Evolutionary conservation across 2,797 vertebrate genomes (phyloP).

Genomic region (Parauchenoglanis ngamensis): DNA sequence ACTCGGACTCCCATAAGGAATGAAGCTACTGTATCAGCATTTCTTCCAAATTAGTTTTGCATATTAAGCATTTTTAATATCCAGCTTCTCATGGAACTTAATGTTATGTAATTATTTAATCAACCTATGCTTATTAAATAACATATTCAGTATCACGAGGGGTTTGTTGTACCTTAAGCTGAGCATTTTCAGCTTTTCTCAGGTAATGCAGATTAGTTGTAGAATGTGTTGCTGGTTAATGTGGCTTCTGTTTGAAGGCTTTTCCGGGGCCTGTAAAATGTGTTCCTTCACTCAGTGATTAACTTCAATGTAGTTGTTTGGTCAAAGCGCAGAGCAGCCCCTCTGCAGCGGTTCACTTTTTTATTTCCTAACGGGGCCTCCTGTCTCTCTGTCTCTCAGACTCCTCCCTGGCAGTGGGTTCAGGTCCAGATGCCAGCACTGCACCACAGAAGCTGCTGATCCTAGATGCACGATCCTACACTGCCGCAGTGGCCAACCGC

Average conservation of each 20-base stretch:
- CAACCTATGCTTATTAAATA: not conserved
- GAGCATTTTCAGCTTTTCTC: not conserved
- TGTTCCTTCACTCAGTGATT: not conserved
- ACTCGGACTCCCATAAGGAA: not conserved
- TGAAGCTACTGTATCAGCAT: not conserved
- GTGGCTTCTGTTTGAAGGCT: not conserved
- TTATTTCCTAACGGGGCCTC: not conserved
- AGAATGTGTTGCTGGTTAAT: not conserved
- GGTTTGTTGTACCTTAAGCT: not conserved
- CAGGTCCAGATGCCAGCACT: constrained; percentile 81
- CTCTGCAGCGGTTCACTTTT: not conserved
- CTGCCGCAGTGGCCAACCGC: constrained; percentile 94
- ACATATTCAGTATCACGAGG: not conserved
- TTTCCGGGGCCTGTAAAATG: not conserved
- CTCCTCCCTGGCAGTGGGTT: constrained; percentile 86
- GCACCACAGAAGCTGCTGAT: constrained; percentile 94
- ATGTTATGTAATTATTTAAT: not conserved
- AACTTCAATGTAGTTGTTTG: not conserved
- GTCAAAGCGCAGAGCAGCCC: not conserved
- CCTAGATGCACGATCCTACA: constrained; percentile 95
- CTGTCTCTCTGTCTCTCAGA: constrained; percentile 71
- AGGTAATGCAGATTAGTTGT: not conserved
- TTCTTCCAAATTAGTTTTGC: not conserved
- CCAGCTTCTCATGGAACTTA: not conserved
- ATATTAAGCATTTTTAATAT: constrained; percentile 2